Conservation (phyloP, 2,113 vertebrate species). For the Athene cunicularia region DNA sequence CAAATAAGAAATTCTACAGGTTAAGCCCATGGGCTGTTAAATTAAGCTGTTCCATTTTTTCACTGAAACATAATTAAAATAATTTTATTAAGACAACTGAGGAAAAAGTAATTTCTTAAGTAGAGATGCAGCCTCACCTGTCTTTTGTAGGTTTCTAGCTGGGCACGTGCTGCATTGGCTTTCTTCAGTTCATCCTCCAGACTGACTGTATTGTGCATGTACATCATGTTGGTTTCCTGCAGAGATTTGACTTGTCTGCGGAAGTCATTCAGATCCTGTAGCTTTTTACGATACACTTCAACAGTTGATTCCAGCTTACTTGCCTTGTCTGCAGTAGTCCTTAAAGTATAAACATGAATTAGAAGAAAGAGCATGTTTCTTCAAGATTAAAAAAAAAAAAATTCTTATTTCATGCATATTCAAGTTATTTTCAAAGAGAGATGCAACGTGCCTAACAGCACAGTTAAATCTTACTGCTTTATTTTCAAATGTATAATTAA, state of each 20-base stretch:
- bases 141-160: conserved; percentile 93
- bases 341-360: not conserved
- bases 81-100: not conserved
- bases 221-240: conserved; percentile 96
- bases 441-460: not conserved
- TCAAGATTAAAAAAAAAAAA: not conserved
- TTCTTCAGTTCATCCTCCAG: conserved; percentile 96
- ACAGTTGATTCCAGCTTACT: conserved; percentile 91
- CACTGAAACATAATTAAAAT: not conserved
- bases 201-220: conserved; percentile 95
- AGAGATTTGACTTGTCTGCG: conserved; percentile 92
- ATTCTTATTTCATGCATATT: not conserved
- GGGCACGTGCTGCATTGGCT: conserved; percentile 91
- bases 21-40: not conserved
- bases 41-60: not conserved
- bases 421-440: not conserved
- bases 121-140: conserved; percentile 76
- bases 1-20: not conserved
- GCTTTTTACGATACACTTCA: conserved; percentile 93
- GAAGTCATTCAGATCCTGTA: conserved; percentile 93
- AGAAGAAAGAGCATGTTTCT: not conserved
- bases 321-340: conserved; percentile 84
- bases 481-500: not conserved
- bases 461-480: not conserved
- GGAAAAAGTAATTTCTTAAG: not conserved